phyloP scores from a whole-genome alignment of 2,888 invertebrate genomes.

The Alentia gelatinosa region DNA sequence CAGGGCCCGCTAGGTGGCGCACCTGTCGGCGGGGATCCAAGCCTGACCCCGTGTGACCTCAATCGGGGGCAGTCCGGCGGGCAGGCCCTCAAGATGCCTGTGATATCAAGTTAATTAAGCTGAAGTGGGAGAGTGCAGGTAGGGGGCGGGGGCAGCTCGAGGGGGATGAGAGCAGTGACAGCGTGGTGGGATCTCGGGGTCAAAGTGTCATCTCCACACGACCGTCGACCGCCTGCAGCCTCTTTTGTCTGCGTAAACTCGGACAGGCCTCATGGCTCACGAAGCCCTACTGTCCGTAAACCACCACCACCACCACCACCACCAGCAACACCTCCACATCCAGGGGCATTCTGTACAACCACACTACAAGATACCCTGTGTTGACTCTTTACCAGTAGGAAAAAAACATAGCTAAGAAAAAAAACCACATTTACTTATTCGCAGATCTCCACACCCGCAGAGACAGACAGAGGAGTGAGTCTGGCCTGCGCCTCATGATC shows the following conservation, averaged over 20 bases:
- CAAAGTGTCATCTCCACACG: background rate
- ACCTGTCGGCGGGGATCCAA: constrained; percentile 40
- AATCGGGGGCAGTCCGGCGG: background rate
- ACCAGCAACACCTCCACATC: too few relatives aligned
- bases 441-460: too few relatives aligned
- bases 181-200: constrained; percentile 5
- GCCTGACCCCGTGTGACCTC: constrained; percentile 15
- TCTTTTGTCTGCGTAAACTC: background rate
- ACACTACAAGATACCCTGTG: too few relatives aligned
- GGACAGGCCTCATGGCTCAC: background rate
- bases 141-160: background rate
- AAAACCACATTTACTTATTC: too few relatives aligned
- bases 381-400: too few relatives aligned
- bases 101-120: constrained; percentile 35
- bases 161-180: background rate
- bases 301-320: too few relatives aligned
- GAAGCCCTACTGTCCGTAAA: background rate
- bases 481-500: too few relatives aligned
- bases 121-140: background rate
- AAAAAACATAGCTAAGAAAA: too few relatives aligned
- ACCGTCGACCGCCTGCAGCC: background rate
- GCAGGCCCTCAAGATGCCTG: constrained; percentile 35
- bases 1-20: background rate
- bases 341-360: too few relatives aligned
- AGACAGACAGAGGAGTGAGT: too few relatives aligned